Conservation (phyloP, 2,888 invertebrate genomes). For the Ethmia dodecea region DNA sequence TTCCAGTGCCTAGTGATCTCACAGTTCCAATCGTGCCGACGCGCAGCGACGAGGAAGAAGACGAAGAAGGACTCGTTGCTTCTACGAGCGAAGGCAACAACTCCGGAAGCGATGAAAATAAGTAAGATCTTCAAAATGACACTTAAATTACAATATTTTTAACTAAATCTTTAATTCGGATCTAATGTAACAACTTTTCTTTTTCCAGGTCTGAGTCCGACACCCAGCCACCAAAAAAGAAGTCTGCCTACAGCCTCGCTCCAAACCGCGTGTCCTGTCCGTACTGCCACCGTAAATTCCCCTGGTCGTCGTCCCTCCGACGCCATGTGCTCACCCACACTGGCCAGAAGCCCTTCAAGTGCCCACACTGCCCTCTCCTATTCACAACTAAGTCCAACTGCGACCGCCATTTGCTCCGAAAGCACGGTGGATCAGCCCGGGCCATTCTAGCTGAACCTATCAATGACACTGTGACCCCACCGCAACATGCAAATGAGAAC, state of each 20-base stretch:
- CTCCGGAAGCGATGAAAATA: slow-evolving; percentile 89
- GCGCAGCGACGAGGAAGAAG: slow-evolving; percentile 80
- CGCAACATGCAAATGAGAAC: slow-evolving; percentile 49
- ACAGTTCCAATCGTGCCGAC: slow-evolving; percentile 82
- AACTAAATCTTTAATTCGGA: background rate
- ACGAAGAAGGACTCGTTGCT: slow-evolving; percentile 88
- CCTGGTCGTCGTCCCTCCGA: slow-evolving; percentile 97
- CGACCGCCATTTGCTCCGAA: slow-evolving; percentile 93
- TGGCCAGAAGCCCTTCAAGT: slow-evolving; percentile 97
- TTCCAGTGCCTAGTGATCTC: slow-evolving; percentile 73
- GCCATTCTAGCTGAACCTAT: slow-evolving; percentile 61
- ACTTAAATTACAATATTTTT: no score
- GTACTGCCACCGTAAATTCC: slow-evolving; percentile 95
- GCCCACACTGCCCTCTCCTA: slow-evolving; percentile 93
- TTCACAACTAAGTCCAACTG: slow-evolving; percentile 99
- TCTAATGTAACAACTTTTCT: background rate
- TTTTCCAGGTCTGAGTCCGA: slow-evolving; percentile 83
- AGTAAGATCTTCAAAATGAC: slow-evolving; percentile 71
- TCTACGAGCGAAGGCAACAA: slow-evolving; percentile 90
- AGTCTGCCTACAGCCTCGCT: slow-evolving; percentile 96
- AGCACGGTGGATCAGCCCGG: slow-evolving; percentile 80
- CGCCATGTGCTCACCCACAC: slow-evolving; percentile 97
- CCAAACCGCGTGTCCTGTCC: slow-evolving; percentile 96
- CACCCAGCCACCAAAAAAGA: slow-evolving; percentile 84
- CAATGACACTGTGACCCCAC: slow-evolving; percentile 45